phyloP scores from a whole-genome alignment of 2,797 vertebrate genomes.

The Octomys mimax region DNA sequence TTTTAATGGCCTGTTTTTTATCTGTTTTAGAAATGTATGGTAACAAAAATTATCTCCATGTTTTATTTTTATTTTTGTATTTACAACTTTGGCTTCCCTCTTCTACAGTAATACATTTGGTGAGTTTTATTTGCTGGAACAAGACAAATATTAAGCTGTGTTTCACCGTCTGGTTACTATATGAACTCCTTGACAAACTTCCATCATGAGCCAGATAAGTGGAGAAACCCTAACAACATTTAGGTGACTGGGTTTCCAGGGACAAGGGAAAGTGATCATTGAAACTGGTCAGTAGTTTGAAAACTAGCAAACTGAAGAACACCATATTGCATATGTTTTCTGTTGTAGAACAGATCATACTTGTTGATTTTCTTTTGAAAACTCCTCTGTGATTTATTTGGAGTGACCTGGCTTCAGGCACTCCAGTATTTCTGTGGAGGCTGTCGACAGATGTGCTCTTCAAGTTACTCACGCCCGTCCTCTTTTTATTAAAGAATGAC shows the following conservation, averaged over 20 bases:
- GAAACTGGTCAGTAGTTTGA: not conserved
- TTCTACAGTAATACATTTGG: not conserved
- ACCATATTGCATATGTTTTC: conserved; percentile 1
- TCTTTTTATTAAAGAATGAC: not conserved
- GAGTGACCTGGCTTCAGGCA: not conserved
- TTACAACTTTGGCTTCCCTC: not conserved
- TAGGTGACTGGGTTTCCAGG: not conserved
- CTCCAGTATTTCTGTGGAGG: not conserved
- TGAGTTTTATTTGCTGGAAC: not conserved
- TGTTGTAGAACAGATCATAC: not conserved
- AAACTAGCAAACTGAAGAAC: not conserved
- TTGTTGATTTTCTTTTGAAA: conserved; percentile 7
- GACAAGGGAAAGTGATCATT: not conserved
- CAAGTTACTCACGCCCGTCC: not conserved
- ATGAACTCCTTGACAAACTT: not conserved
- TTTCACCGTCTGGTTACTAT: not conserved
- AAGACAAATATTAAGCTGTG: not conserved
- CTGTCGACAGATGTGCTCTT: not conserved
- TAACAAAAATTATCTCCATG: not conserved
- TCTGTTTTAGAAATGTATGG: not conserved
- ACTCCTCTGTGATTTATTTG: conserved; percentile 20
- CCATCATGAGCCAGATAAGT: not conserved
- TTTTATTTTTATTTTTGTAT: not conserved
- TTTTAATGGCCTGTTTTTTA: not conserved
- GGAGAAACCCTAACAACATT: not conserved